A percentile compares a stretch with the other conserved stretches of the same genome.
These are phyloP conservation scores for Nipponia nippon DNA, from an alignment of 2,113 vertebrate genomes.

Conservation along the genomic window DNA sequence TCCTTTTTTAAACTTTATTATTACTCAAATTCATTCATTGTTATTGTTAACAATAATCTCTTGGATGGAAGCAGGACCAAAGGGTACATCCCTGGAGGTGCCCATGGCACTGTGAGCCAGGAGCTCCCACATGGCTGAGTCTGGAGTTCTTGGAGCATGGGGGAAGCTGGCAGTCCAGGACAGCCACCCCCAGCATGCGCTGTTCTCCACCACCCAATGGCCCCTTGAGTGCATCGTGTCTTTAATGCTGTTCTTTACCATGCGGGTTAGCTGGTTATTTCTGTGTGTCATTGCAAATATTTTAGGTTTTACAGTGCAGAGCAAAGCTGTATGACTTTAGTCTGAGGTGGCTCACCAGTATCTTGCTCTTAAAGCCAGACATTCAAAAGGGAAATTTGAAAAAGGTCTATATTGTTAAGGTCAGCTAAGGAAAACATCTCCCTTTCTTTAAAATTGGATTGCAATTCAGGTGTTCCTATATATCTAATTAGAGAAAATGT, in stretches of 20 bases:
- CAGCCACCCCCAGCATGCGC: background rate
- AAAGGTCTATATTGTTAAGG: background rate
- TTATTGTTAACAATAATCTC: too few species aligned
- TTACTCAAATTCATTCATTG: background rate
- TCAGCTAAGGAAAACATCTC: background rate
- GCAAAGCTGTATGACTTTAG: background rate
- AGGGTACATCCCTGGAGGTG: background rate
- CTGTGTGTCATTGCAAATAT: background rate
- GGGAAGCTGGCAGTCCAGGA: background rate
- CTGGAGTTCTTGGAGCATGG: background rate
- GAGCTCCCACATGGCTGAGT: background rate
- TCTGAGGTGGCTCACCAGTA: background rate
- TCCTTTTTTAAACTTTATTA: background rate
- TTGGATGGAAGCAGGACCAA: background rate
- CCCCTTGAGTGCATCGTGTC: fast-evolving
- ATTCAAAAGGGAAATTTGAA: background rate
- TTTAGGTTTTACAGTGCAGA: background rate
- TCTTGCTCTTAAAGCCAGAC: background rate
- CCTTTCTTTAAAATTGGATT: background rate
- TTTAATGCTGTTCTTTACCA: background rate
- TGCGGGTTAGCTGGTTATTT: background rate
- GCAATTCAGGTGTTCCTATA: background rate
- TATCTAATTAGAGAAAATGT: background rate
- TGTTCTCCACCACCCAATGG: background rate
- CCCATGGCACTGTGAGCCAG: too few species aligned